Percentiles rank a stretch among this genome's conserved stretches.
phyloP scores from a whole-genome alignment of 92 coral and sea anemone species.

The Pocillopora meandrina region DNA sequence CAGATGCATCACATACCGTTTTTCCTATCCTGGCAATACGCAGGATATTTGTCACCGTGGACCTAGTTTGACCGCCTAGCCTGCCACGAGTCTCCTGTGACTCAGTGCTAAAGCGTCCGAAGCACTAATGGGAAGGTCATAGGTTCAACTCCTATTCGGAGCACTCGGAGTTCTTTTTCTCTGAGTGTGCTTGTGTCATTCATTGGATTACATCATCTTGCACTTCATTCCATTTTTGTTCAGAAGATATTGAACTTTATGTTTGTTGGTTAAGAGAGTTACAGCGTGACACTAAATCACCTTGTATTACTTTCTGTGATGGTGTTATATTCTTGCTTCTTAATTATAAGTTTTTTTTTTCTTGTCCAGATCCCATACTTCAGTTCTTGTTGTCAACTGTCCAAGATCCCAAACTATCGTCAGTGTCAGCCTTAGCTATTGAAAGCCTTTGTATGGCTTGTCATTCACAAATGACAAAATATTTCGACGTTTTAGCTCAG shows the following conservation, averaged over 20 bases:
- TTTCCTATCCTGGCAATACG: no score
- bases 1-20: no score
- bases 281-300: neutral
- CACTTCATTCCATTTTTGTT: neutral
- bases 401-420: conserved; percentile 75
- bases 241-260: neutral
- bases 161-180: no score
- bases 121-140: no score
- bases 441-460: conserved; percentile 87
- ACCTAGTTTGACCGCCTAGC: no score
- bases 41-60: no score
- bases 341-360: neutral
- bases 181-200: no score
- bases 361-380: conserved; percentile 75
- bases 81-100: no score
- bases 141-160: no score
- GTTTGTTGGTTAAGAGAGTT: neutral
- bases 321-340: neutral
- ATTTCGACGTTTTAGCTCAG: conserved; percentile 93
- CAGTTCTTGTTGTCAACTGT: conserved; percentile 70
- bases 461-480: conserved; percentile 79
- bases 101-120: no score
- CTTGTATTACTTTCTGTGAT: neutral
- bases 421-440: conserved; percentile 81
- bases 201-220: no score